phyloP scores from a whole-genome alignment of 2,797 vertebrate genomes.

The Thaleichthys pacificus region DNA sequence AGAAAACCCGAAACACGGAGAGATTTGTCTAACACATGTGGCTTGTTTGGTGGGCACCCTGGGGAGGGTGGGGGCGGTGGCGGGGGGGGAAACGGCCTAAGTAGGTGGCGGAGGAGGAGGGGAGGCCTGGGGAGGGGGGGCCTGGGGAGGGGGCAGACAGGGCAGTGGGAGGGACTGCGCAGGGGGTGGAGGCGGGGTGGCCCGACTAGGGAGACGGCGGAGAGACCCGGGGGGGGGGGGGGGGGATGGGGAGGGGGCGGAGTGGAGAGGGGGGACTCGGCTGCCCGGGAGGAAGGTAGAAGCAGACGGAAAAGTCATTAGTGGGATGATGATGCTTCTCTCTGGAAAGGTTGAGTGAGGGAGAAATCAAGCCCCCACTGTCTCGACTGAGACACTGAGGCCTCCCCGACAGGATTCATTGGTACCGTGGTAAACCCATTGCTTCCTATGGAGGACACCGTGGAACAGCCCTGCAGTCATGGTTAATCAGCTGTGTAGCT shows the following conservation, averaged over 20 bases:
- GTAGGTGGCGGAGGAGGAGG: too few species aligned
- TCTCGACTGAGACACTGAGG: constrained; percentile 27
- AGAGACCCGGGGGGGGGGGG: too few species aligned
- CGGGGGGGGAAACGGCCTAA: too few species aligned
- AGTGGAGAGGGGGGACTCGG: background rate
- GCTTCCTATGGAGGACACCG: constrained; percentile 9
- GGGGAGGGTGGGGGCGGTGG: constrained; percentile 14
- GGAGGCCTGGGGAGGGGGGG: too few species aligned
- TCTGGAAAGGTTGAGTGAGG: constrained; percentile 28
- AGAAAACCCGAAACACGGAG: background rate
- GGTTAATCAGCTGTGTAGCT: background rate
- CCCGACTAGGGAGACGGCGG: too few species aligned
- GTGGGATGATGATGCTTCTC: constrained; percentile 44
- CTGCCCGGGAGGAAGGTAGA: constrained; percentile 29
- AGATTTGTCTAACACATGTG: constrained; percentile 51
- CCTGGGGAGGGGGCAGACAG: too few species aligned
- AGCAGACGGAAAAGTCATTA: constrained; percentile 69
- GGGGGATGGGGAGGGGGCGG: too few species aligned
- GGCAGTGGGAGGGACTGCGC: too few species aligned
- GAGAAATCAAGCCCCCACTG: constrained; percentile 13
- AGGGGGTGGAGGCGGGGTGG: too few species aligned
- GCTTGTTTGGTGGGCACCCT: constrained; percentile 41
- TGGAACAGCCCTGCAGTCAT: background rate
- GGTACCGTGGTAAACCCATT: constrained; percentile 37
- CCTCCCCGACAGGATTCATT: constrained; percentile 40